Percentiles rank a stretch among this genome's conserved stretches.
phyloP scores from a whole-genome alignment of 37 sponge, comb jelly and placozoan species.

The Hexactinellida sp. region DNA sequence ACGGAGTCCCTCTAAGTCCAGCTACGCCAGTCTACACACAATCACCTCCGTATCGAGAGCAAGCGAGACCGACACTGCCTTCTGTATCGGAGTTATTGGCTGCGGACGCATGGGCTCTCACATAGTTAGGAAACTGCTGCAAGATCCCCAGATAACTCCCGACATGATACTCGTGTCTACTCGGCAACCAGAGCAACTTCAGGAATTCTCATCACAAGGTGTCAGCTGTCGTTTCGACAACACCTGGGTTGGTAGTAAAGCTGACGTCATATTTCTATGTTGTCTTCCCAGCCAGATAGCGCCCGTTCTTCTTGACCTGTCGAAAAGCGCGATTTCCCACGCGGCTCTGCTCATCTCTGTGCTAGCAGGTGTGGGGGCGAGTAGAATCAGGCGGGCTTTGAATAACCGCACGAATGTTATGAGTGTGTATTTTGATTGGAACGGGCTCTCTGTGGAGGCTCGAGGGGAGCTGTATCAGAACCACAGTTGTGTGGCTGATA shows the following conservation, averaged over 20 bases:
- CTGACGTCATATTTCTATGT: background rate
- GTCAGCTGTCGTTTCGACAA: background rate
- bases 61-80: background rate
- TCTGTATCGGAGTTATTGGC: background rate
- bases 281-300: background rate
- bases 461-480: background rate
- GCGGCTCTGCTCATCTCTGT: background rate
- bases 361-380: background rate
- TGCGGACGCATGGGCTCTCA: background rate
- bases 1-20: background rate
- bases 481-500: background rate
- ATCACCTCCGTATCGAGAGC: background rate
- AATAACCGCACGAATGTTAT: background rate
- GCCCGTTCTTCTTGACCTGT: background rate
- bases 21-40: background rate
- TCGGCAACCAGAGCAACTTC: background rate
- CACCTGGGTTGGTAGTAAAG: background rate
- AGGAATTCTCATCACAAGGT: constrained; percentile 3
- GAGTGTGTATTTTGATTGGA: constrained; percentile 17
- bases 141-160: background rate
- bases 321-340: background rate
- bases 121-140: background rate
- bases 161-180: background rate
- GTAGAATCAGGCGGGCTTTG: background rate
- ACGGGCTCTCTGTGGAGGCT: background rate